Percentiles rank a stretch among this genome's conserved stretches.
phyloP scores from a whole-genome alignment of 2,888 invertebrate species.

The Cheilosia scutellata region DNA sequence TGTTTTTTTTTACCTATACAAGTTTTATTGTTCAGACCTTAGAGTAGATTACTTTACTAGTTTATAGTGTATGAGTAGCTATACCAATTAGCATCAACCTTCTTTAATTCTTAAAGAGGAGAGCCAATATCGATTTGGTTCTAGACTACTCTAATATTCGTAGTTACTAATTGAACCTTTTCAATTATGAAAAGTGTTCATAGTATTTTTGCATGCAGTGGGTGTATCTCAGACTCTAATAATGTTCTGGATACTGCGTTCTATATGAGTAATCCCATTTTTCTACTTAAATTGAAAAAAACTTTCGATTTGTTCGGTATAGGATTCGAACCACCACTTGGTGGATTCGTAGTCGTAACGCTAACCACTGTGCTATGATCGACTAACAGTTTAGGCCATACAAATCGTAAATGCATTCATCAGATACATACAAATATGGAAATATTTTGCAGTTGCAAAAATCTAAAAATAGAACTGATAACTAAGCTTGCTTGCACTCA shows the following conservation, averaged over 20 bases:
- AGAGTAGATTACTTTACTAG: slow-evolving; percentile 1
- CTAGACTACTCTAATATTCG: neutral
- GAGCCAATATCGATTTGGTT: slow-evolving; percentile 4
- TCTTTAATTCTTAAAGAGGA: slow-evolving; percentile 4
- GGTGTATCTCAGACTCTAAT: slow-evolving; percentile 3
- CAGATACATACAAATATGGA: neutral
- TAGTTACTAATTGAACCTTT: neutral
- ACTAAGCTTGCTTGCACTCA: slow-evolving; percentile 11
- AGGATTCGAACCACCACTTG: slow-evolving; percentile 3
- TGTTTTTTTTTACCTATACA: no score
- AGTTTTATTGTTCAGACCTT: neutral
- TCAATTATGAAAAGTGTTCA: slow-evolving; percentile 4
- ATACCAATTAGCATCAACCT: slow-evolving; percentile 4
- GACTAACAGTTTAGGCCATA: neutral
- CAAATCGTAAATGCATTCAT: slow-evolving; percentile 10
- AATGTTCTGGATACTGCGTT: no score
- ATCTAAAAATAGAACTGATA: slow-evolving; percentile 12
- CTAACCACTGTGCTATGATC: neutral
- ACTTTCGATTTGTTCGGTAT: slow-evolving; percentile 10
- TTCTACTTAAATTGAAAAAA: slow-evolving; percentile 13
- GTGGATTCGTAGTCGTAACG: slow-evolving; percentile 3
- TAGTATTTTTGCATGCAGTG: slow-evolving; percentile 4
- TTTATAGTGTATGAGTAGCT: neutral
- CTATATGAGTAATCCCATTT: neutral
- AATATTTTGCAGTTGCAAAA: slow-evolving; percentile 6